These are phyloP conservation scores for Tetragonula clypearis DNA, from an alignment of 1,140 invertebrate genomes.

Conservation along the genomic window DNA sequence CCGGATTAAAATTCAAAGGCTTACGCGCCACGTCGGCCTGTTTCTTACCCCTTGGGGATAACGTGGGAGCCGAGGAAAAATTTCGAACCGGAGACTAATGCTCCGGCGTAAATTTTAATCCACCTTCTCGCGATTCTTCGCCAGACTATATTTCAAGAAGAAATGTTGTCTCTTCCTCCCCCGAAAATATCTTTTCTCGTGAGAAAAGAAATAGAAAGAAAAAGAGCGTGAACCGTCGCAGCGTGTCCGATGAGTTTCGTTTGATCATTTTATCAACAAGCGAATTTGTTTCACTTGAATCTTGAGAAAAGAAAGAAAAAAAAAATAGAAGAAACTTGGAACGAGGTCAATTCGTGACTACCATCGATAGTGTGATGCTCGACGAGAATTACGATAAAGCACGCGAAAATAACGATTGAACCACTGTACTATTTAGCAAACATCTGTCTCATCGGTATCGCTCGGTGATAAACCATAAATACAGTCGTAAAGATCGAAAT, in stretches of 20 bases:
- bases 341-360: too few relatives aligned
- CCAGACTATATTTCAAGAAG: too few relatives aligned
- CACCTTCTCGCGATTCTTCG: not conserved
- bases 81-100: not conserved
- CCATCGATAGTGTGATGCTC: too few relatives aligned
- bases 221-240: not conserved
- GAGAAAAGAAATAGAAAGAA: too few relatives aligned
- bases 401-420: too few relatives aligned
- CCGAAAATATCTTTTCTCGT: too few relatives aligned
- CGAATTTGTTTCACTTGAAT: not conserved
- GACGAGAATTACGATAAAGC: too few relatives aligned
- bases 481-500: too few relatives aligned
- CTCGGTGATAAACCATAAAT: too few relatives aligned
- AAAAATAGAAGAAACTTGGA: too few relatives aligned
- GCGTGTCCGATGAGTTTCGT: not conserved
- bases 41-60: not conserved
- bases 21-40: slow-evolving; percentile 1
- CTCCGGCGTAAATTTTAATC: slow-evolving; percentile 6
- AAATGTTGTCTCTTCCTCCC: not conserved
- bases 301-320: not conserved
- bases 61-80: not conserved
- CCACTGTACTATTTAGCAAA: too few relatives aligned
- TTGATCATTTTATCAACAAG: not conserved
- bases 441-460: too few relatives aligned
- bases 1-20: slow-evolving; percentile 62